These are phyloP conservation scores for Temnothorax nylanderi DNA, from an alignment of 1,140 invertebrate genomes.

Conservation along the genomic window DNA sequence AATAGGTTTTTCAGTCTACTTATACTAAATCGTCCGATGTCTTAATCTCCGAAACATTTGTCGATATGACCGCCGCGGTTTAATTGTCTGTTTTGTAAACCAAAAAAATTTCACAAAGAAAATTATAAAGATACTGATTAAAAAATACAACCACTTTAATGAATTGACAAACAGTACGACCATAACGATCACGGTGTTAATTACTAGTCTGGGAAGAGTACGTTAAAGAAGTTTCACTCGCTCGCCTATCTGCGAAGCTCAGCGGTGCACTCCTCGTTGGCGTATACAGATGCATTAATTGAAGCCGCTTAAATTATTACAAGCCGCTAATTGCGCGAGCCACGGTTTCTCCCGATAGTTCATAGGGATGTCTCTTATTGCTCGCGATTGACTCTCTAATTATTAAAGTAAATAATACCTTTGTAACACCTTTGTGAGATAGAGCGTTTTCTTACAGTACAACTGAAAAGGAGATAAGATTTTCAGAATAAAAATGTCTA, in stretches of 20 bases:
- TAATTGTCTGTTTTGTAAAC: neutral
- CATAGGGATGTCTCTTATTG: conserved; percentile 8
- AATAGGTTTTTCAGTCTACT: neutral
- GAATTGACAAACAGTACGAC: conserved; percentile 46
- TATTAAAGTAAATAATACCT: conserved; percentile 14
- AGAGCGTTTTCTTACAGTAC: neutral
- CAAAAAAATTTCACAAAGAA: neutral
- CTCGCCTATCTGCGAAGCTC: conserved; percentile 47
- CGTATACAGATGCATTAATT: conserved; percentile 80
- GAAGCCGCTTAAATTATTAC: conserved; percentile 83
- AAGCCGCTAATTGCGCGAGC: conserved; percentile 81
- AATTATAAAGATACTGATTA: neutral
- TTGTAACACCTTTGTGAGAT: too few relatives aligned
- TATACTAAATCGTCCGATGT: neutral
- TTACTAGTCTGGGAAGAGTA: conserved; percentile 53
- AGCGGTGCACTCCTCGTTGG: conserved; percentile 51
- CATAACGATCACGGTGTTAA: conserved; percentile 57
- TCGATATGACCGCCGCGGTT: neutral
- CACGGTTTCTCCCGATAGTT: conserved; percentile 52
- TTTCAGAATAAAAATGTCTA: neutral
- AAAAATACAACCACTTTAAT: conserved; percentile 48
- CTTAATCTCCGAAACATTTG: neutral
- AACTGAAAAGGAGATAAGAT: neutral
- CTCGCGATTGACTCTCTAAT: conserved; percentile 36
- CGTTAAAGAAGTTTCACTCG: neutral